Evolutionary conservation across 2,888 invertebrate species (phyloP), one percentile per base, ranked within the genome.

Genomic region (Chaetogeoica ovagalla): DNA sequence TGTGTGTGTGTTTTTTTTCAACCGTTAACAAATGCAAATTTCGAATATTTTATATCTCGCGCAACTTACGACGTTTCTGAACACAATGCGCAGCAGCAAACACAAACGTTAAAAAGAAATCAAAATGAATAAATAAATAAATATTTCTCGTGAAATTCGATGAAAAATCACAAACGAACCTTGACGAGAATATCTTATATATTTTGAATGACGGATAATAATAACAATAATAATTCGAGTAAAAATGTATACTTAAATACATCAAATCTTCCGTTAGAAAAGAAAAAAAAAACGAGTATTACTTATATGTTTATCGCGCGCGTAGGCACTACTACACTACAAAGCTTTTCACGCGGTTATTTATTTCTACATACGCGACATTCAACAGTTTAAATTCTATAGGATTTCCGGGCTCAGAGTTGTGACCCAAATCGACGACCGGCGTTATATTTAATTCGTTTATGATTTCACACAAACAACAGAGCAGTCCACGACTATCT

Each of bases 11-110:
- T 68, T 68, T 23, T 57, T 59, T 66, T 66, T 57, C 15, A 66
- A 75, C 57, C 48, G 48, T 76, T 76, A 76, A 65, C 39, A 43
- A 65, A 76, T 76, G 75, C 59, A 48, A 76, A 76, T 76, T 76
- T 65, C 0, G 23, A 59, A 68, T 48, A 68, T 59, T 76, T 30
- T 30, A 30, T 30, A 76, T 68, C 75, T 68, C 48, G n/a, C 59
- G 59, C 65, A 2, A 30, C 55, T 75, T 66, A 23, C 19, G 30
- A 30, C 63, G 59, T 59, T 68, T 59, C n/a, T 63, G 19, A 66
- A 66, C 66, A 74, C 55, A 65, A 57, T 75, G 13, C 55, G 13
- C 55, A 39, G 5, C 37, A 39, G n/a, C n/a, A 43, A 2, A 30
- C 0, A 43, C 9, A 48, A 48, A 57, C 57, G 23, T 70, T 1